Percentiles rank a stretch among this genome's conserved stretches.
Evolutionary conservation across 2,888 invertebrate species (phyloP).

Genomic region (Synergus gifuensis): DNA sequence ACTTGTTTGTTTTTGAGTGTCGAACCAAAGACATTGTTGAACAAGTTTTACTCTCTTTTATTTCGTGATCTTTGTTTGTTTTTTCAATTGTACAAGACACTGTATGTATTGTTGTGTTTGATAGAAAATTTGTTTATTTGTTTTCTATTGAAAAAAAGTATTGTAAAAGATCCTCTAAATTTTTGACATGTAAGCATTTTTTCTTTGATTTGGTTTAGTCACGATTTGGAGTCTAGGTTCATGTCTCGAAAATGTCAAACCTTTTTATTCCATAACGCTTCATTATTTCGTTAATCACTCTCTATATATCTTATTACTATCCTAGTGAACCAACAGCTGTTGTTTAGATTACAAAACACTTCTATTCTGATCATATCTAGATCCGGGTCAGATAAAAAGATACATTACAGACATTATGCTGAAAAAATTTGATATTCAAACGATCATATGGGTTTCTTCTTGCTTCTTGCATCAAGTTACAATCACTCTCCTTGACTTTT

Average conservation of each 20-base stretch:
- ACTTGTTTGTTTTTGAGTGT: neutral
- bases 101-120: too few species aligned
- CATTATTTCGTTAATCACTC: neutral
- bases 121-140: too few species aligned
- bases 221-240: neutral
- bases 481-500: neutral
- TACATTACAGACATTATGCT: neutral
- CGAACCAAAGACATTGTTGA: neutral
- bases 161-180: too few species aligned
- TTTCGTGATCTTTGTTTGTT: neutral
- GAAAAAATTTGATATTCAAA: neutral
- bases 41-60: neutral
- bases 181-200: too few species aligned
- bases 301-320: neutral
- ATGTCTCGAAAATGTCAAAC: neutral
- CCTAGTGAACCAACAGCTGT: conserved; percentile 11
- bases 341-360: conserved; percentile 11
- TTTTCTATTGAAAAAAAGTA: too few species aligned
- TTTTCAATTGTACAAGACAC: neutral
- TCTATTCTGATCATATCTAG: neutral
- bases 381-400: conserved; percentile 15
- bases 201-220: neutral
- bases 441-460: neutral
- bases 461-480: neutral
- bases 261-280: neutral